Conservation (phyloP, 2,113 vertebrate genomes). For the Spea multiplicata region DNA sequence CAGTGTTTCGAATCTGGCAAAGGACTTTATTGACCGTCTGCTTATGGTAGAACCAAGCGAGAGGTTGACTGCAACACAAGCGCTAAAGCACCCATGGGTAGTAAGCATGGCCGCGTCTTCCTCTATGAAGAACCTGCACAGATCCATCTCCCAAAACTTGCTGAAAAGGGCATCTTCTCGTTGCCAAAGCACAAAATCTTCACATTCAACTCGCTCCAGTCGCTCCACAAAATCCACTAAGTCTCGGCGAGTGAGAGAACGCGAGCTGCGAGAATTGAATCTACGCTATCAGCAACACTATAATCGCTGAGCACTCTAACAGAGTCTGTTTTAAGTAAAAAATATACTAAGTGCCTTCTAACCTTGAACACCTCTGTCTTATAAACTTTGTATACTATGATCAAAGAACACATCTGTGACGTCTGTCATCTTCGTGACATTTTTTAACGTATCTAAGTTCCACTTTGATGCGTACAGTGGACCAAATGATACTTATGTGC, state of each 20-base stretch:
- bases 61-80: slow-evolving; percentile 88
- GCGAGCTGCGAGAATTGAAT: slow-evolving; percentile 92
- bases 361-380: neutral
- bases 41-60: slow-evolving; percentile 88
- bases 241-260: slow-evolving; percentile 86
- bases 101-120: slow-evolving; percentile 97
- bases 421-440: too few relatives aligned
- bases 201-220: slow-evolving; percentile 91
- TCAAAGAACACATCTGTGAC: too few relatives aligned
- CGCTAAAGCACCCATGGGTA: slow-evolving; percentile 94
- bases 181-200: slow-evolving; percentile 97
- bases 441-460: too few relatives aligned
- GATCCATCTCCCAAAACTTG: slow-evolving; percentile 96
- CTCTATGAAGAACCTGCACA: slow-evolving; percentile 97
- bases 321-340: neutral
- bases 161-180: slow-evolving; percentile 93
- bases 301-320: slow-evolving; percentile 72
- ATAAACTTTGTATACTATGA: too few relatives aligned
- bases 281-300: slow-evolving; percentile 96
- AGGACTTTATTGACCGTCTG: slow-evolving; percentile 95
- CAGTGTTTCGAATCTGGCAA: slow-evolving; percentile 94
- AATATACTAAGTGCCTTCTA: slow-evolving; percentile 7
- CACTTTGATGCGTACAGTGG: too few relatives aligned
- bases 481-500: too few relatives aligned
- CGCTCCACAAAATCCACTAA: slow-evolving; percentile 96